Percentiles rank a stretch among this genome's conserved stretches.
These are phyloP conservation scores for Protobothrops mucrosquamatus DNA, from an alignment of 2,113 vertebrate genomes.

Conservation along the genomic window DNA sequence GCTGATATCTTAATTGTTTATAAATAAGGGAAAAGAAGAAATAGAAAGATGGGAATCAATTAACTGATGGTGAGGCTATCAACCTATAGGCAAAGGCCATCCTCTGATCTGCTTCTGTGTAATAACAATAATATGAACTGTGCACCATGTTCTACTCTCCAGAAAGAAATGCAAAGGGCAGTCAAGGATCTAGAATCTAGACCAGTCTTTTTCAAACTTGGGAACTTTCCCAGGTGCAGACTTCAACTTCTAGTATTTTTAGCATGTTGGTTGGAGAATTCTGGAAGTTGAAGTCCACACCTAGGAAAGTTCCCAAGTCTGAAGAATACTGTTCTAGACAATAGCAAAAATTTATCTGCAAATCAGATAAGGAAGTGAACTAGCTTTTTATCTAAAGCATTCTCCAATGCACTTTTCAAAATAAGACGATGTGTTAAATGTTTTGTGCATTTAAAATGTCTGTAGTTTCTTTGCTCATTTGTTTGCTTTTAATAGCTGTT, in stretches of 20 bases:
- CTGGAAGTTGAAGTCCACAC: too few species aligned
- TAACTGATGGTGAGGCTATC: not conserved
- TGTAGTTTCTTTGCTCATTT: too few species aligned
- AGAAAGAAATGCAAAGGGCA: not conserved
- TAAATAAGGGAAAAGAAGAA: too few species aligned
- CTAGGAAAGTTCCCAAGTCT: too few species aligned
- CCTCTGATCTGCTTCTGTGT: not conserved
- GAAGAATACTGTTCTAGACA: not conserved
- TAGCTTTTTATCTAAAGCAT: not conserved
- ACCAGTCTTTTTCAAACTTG: not conserved
- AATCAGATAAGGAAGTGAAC: not conserved
- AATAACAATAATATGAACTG: not conserved
- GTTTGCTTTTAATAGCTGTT: too few species aligned
- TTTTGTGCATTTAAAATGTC: not conserved
- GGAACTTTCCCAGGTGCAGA: not conserved
- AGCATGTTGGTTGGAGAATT: not conserved
- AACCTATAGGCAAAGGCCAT: not conserved
- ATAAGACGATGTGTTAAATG: not conserved
- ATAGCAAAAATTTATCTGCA: not conserved
- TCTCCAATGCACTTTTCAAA: not conserved
- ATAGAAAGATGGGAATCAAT: not conserved
- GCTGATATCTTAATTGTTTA: too few species aligned
- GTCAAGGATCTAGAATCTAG: not conserved
- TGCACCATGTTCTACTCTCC: not conserved
- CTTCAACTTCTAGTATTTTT: not conserved